A percentile compares a stretch with the other conserved stretches of the same genome.
These are phyloP conservation scores for Lerista edwardsae DNA, from an alignment of 2,797 vertebrate species.

Conservation along the genomic window DNA sequence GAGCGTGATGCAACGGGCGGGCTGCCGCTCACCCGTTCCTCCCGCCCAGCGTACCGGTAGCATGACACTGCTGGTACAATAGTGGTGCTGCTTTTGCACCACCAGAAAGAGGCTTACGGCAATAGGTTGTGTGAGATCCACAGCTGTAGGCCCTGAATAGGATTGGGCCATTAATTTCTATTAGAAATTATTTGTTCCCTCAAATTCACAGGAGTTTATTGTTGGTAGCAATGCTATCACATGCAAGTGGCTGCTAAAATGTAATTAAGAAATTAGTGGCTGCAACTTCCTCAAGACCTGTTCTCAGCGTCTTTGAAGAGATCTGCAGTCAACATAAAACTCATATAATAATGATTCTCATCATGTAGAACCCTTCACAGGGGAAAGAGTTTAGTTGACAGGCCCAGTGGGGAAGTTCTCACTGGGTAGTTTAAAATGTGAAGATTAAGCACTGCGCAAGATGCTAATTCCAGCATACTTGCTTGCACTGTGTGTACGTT, in stretches of 20 bases:
- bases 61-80: too few species aligned
- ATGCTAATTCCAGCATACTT: conserved; percentile 9
- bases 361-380: conserved; percentile 25
- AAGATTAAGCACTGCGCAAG: conserved; percentile 27
- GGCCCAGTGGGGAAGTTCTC: not conserved
- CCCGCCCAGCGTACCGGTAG: too few species aligned
- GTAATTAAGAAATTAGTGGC: not conserved
- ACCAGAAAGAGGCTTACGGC: too few species aligned
- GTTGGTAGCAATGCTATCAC: conserved; percentile 23
- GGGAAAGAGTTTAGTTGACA: not conserved
- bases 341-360: not conserved
- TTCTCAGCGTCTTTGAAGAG: conserved; percentile 28
- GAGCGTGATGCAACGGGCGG: too few species aligned
- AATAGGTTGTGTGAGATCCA: too few species aligned
- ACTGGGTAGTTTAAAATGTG: conserved; percentile 4
- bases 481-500: not conserved
- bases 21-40: too few species aligned
- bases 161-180: not conserved
- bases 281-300: not conserved
- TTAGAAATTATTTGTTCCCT: not conserved
- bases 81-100: too few species aligned
- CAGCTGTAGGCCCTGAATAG: too few species aligned
- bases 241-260: conserved; percentile 19
- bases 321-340: conserved; percentile 8
- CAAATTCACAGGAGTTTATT: conserved; percentile 9